Percentiles rank a stretch among this genome's conserved stretches.
These are phyloP conservation scores for Fundulus diaphanus DNA, from an alignment of 2,797 vertebrate genomes.

Conservation along the genomic window DNA sequence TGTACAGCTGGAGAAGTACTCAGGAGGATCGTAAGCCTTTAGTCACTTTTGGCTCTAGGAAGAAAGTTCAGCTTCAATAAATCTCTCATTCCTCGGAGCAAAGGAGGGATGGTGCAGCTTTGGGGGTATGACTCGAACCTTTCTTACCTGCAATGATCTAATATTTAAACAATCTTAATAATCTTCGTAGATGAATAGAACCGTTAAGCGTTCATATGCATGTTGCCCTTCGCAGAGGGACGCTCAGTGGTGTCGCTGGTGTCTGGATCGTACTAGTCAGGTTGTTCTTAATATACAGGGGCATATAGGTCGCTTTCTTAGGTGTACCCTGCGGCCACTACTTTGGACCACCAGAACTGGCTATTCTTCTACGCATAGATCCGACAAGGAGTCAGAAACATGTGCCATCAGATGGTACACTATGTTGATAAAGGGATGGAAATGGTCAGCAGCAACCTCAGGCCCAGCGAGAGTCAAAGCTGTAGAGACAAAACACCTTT, in stretches of 20 bases:
- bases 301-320: too few species aligned
- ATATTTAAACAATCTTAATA: not conserved
- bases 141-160: not conserved
- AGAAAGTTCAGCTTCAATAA: constrained; percentile 3
- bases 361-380: too few species aligned
- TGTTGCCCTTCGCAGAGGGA: too few species aligned
- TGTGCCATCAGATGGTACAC: too few species aligned
- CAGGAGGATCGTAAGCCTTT: constrained; percentile 26
- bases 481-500: too few species aligned
- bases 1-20: constrained; percentile 40
- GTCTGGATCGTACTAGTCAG: not conserved
- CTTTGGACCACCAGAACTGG: too few species aligned
- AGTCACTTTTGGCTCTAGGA: constrained; percentile 40
- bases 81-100: not conserved
- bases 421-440: too few species aligned
- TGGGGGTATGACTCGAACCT: not conserved
- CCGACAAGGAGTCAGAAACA: too few species aligned
- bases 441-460: too few species aligned
- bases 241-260: not conserved
- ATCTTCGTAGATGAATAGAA: not conserved
- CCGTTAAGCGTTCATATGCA: not conserved
- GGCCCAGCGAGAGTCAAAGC: too few species aligned
- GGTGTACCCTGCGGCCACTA: too few species aligned
- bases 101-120: not conserved
- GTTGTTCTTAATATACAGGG: too few species aligned